Conservation (phyloP, 2,113 vertebrate genomes). For the Oryzias melastigma region DNA sequence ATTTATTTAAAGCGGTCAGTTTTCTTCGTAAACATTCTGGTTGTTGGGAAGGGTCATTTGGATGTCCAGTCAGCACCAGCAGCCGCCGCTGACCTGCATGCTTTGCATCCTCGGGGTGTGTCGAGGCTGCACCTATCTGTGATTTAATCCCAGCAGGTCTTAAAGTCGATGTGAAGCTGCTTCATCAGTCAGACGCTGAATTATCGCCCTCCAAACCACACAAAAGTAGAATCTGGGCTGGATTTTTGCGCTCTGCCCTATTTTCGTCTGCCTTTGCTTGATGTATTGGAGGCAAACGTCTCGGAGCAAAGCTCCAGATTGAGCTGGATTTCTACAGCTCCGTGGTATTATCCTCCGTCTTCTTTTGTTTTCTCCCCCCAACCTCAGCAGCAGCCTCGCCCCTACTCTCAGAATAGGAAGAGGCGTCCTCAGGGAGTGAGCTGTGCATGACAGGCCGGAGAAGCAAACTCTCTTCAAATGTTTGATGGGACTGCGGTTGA, state of each 20-base stretch:
- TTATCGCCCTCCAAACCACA: too few species aligned
- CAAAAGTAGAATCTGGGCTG: too few species aligned
- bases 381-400: conserved; percentile 29
- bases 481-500: not conserved
- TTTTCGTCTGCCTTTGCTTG: too few species aligned
- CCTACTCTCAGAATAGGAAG: conserved; percentile 22
- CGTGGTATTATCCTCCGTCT: not conserved
- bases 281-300: not conserved
- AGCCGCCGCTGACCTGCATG: conserved; percentile 20
- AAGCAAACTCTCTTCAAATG: conserved; percentile 1
- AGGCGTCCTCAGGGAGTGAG: conserved; percentile 22
- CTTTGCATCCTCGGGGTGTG: conserved; percentile 28
- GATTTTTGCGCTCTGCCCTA: too few species aligned
- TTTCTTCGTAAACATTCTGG: too few species aligned
- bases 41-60: conserved; percentile 14
- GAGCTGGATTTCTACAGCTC: not conserved
- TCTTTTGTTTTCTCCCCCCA: conserved; percentile 25
- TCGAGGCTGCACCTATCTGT: conserved; percentile 15
- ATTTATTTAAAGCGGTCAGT: too few species aligned
- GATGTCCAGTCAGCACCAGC: conserved; percentile 37
- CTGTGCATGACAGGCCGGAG: conserved; percentile 12
- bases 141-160: conserved; percentile 13
- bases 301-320: not conserved
- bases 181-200: not conserved
- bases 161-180: not conserved